Conservation (phyloP, 2,113 vertebrate species). For the Hemibagrus wyckioides region DNA sequence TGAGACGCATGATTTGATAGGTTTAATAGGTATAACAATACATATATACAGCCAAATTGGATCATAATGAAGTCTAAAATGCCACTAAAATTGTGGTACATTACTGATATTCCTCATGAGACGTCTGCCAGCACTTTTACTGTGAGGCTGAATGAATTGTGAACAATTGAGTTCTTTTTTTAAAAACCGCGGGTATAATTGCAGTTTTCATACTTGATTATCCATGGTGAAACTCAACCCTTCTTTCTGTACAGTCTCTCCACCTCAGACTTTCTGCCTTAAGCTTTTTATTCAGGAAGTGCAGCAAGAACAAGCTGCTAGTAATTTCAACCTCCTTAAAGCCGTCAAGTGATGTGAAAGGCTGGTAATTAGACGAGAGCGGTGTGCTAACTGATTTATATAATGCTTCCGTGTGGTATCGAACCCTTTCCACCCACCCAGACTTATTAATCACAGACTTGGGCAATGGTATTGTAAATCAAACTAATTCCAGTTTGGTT, state of each 20-base stretch:
- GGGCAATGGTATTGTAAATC: constrained; percentile 13
- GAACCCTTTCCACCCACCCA: constrained; percentile 8
- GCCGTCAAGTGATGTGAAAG: constrained; percentile 29
- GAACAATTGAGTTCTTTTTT: constrained; percentile 37
- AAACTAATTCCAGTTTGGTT: background rate
- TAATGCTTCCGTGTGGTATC: background rate
- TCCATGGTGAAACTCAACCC: constrained; percentile 21
- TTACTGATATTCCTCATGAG: constrained; percentile 54
- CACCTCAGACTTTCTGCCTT: constrained; percentile 15
- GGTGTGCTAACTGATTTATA: constrained; percentile 13
- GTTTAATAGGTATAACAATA: background rate
- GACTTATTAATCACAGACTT: background rate
- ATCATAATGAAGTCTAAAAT: background rate
- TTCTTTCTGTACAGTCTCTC: background rate
- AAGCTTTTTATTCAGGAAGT: constrained; percentile 21
- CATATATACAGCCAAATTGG: background rate
- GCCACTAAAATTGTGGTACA: constrained; percentile 34
- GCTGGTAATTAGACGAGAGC: background rate
- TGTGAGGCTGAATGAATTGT: constrained; percentile 38
- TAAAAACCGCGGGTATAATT: constrained; percentile 51
- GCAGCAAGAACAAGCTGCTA: constrained; percentile 2
- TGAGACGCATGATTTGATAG: background rate
- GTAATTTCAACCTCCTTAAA: constrained; percentile 17
- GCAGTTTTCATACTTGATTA: constrained; percentile 62
- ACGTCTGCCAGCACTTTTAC: constrained; percentile 28